A percentile compares a stretch with the other conserved stretches of the same genome.
phyloP scores from a whole-genome alignment of 2,888 invertebrate species.

The Spilarctia lutea region DNA sequence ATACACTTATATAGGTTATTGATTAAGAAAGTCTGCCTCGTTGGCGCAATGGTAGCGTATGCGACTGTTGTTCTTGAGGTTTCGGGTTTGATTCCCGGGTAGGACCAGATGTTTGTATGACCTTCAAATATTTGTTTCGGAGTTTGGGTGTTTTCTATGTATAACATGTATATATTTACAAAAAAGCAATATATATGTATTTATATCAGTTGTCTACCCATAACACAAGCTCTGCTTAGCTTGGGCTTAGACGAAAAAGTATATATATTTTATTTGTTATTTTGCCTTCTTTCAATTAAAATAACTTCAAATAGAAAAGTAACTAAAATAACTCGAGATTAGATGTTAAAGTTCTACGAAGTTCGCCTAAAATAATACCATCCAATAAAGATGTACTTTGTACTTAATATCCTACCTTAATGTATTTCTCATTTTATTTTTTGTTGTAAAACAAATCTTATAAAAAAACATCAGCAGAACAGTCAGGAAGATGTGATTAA shows the following conservation, averaged over 20 bases:
- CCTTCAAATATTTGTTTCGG: no score
- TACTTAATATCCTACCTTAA: no score
- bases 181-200: no score
- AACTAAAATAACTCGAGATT: not conserved
- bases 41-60: no score
- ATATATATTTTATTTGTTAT: not conserved
- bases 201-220: no score
- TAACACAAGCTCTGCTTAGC: no score
- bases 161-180: no score
- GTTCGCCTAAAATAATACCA: not conserved
- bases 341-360: not conserved
- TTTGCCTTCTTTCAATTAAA: not conserved
- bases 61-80: no score
- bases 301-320: not conserved
- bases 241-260: no score
- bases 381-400: not conserved
- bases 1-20: not conserved
- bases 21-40: not conserved
- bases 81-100: no score
- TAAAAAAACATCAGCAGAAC: not conserved
- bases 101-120: no score
- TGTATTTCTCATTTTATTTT: not conserved
- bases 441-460: not conserved
- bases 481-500: constrained; percentile 2
- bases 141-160: no score